Evolutionary conservation across 2,888 invertebrate species (phyloP), one percentile per base, ranked within the genome.

Genomic region (Chouioia cunea): DNA sequence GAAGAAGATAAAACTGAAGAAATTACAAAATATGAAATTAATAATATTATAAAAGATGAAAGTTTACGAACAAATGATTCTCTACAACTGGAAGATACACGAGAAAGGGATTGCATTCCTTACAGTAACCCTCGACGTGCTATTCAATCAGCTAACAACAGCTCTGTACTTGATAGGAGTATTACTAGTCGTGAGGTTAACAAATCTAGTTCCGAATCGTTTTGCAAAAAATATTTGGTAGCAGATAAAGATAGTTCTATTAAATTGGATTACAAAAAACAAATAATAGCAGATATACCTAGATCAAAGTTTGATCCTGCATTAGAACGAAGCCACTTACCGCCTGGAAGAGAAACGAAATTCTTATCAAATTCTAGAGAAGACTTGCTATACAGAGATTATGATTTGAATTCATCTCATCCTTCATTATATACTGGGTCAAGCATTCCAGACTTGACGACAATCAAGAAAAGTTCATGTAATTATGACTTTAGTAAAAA

Each of bases 291-390:
- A n/a, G 46, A 63, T 57, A 48, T 57, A 12, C 20, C 58, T 15
- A 16, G 36, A 44, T 44, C 15, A 2, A 69, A 58, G 48, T 23
- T 16, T 6, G 50, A 65, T 43, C 47, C 12, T 23, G n/a, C 52
- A 14, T 23, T 66, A 71, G 64, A 74, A 68, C 12, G 72, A 73
- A 36, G 75, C 60, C 12, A 27, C 2, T 23, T 65, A 14, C 27
- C n/a, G n/a, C n/a, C 59, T n/a, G 14, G 70, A 76, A 27, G 76
- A 80, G 43, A 73, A 69, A 15, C 59, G 15, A 63, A 57, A 46
- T 73, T 43, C 20, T 43, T 65, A 16, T 73, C 73, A 2, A 65
- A 23, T 53, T 73, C 73, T 2, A 62, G 69, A 27, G 70, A 70
- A 44, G 73, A 73, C 56, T 58, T 67, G 23, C 54, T 66, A 1